Conservation (phyloP, 1,140 invertebrate genomes). For the Pentalonia nigronervosa region DNA sequence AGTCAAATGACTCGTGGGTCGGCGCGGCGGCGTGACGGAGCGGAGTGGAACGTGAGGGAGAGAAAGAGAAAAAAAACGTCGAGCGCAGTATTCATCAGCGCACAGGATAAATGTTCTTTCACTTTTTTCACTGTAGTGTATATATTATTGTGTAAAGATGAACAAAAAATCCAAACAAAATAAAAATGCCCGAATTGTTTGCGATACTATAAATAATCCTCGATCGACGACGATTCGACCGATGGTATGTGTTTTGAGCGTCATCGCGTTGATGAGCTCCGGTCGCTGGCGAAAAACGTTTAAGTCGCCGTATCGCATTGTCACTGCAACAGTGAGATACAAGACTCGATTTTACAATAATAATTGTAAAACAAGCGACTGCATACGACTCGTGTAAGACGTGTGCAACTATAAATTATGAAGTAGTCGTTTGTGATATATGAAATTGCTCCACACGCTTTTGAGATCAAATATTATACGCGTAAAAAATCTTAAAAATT, state of each 20-base stretch:
- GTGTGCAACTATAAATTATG: background rate
- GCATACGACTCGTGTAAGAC: background rate
- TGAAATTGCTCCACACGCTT: fast-evolving
- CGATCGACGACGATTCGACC: background rate
- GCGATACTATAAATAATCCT: constrained; percentile 9
- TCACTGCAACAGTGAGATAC: background rate
- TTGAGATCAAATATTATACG: background rate
- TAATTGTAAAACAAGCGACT: background rate
- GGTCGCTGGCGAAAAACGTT: background rate
- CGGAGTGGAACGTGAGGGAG: background rate
- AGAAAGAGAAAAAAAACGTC: background rate
- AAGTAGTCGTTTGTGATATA: background rate
- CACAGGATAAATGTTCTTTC: constrained; percentile 23
- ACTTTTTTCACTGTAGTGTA: background rate
- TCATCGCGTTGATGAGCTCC: background rate
- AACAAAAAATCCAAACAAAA: background rate
- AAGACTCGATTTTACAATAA: background rate
- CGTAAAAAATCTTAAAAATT: background rate
- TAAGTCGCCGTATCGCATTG: background rate
- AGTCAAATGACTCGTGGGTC: constrained; percentile 47
- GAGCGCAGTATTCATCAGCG: constrained; percentile 39
- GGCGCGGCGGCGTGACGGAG: background rate
- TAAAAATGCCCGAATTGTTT: constrained; percentile 8
- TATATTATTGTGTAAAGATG: background rate
- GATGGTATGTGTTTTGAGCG: constrained; percentile 2